These are phyloP conservation scores for Tauraco erythrolophus DNA, from an alignment of 2,113 vertebrate genomes.

Conservation along the genomic window DNA sequence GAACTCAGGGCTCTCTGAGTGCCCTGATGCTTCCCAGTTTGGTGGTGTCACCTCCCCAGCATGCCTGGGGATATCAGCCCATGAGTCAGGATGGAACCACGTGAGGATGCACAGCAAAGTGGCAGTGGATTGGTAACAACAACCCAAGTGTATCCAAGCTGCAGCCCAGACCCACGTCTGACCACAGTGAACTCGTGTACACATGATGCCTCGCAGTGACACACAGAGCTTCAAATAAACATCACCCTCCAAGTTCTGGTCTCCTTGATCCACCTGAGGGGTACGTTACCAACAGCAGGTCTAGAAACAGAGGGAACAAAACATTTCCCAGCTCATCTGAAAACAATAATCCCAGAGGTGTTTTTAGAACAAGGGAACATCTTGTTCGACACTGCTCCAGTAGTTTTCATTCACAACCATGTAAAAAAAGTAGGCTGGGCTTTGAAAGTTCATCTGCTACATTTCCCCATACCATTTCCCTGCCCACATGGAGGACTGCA, in stretches of 20 bases:
- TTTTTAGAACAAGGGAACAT: not conserved
- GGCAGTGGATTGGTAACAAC: rapidly evolving
- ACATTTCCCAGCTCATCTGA: not conserved
- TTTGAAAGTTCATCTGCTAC: not conserved
- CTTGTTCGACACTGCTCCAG: not conserved
- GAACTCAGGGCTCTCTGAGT: not conserved
- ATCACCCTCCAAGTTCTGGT: not conserved
- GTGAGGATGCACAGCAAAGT: rapidly evolving
- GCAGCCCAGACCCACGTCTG: not conserved
- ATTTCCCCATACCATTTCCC: not conserved
- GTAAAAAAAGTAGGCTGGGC: not conserved
- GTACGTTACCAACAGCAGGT: not conserved
- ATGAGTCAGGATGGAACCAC: not conserved
- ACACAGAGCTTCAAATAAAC: not conserved
- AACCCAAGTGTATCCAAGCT: not conserved
- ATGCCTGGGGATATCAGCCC: not conserved
- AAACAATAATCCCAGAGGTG: not conserved
- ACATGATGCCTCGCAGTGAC: rapidly evolving
- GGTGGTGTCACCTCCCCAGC: not conserved
- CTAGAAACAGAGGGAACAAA: not conserved
- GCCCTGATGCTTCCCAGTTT: not conserved
- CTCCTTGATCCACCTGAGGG: not conserved
- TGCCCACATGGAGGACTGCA: not conserved
- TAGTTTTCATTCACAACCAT: not conserved
- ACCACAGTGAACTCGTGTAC: not conserved